phyloP scores from a whole-genome alignment of 2,113 vertebrate genomes.

The Pristiophorus japonicus region DNA sequence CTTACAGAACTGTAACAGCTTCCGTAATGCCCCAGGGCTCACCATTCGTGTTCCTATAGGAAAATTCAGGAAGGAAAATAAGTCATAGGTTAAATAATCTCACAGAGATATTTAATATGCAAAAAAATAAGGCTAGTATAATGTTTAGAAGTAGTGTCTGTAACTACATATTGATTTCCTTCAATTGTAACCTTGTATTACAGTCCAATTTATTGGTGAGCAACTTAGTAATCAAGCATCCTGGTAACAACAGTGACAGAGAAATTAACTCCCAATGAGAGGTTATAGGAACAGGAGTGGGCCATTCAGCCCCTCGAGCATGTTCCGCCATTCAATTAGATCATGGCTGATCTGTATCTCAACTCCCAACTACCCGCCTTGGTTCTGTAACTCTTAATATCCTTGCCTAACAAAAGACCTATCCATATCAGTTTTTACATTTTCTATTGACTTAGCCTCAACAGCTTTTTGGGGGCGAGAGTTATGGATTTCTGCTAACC shows the following conservation, averaged over 20 bases:
- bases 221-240: neutral
- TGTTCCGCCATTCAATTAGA: neutral
- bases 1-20: conserved; percentile 83
- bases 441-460: neutral
- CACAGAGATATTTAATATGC: neutral
- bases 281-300: neutral
- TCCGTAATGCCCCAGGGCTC: conserved; percentile 76
- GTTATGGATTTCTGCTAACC: too few relatives aligned
- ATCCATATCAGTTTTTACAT: too few relatives aligned
- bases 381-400: neutral
- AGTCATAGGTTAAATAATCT: neutral
- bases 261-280: neutral
- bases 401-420: neutral
- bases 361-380: neutral
- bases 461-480: too few relatives aligned
- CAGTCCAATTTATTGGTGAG: neutral
- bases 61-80: conserved; percentile 34
- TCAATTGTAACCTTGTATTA: neutral
- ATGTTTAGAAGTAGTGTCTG: neutral
- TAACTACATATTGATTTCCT: neutral
- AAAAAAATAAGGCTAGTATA: neutral
- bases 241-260: neutral
- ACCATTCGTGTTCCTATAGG: conserved; percentile 78
- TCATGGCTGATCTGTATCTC: neutral
- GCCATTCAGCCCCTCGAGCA: neutral